Conservation (phyloP, 2,113 vertebrate species). For the Tyto alba region DNA sequence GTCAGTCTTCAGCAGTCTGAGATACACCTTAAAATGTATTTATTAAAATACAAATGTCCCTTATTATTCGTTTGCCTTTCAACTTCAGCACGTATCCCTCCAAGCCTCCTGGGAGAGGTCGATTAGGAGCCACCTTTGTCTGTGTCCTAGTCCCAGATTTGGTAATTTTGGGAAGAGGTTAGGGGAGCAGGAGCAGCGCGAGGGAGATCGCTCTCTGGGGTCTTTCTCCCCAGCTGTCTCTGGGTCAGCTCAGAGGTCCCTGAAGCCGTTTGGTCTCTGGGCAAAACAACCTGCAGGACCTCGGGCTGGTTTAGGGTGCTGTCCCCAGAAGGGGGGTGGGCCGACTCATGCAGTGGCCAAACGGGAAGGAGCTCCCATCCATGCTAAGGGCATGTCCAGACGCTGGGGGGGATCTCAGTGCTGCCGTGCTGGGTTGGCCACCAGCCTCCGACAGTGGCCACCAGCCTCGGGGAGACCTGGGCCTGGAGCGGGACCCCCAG, state of each 20-base stretch:
- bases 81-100: not conserved
- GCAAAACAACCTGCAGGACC: not conserved
- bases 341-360: not conserved
- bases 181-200: not conserved
- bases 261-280: not conserved
- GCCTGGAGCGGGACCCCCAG: not conserved
- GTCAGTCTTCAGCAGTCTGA: not conserved
- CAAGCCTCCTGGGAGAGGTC: not conserved
- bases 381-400: not conserved
- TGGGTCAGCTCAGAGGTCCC: not conserved
- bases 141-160: not conserved
- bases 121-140: not conserved
- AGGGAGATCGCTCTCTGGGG: not conserved
- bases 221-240: not conserved
- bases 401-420: not conserved
- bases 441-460: not conserved
- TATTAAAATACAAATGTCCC: not conserved
- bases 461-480: rapidly evolving
- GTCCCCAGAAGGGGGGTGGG: not conserved
- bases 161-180: not conserved
- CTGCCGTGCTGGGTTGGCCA: not conserved
- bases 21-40: not conserved
- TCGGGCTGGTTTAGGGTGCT: not conserved
- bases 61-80: not conserved
- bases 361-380: not conserved